Percentiles rank a stretch among this genome's conserved stretches.
phyloP scores from a whole-genome alignment of 2,888 invertebrate species.

The Drosophila setosimentum region DNA sequence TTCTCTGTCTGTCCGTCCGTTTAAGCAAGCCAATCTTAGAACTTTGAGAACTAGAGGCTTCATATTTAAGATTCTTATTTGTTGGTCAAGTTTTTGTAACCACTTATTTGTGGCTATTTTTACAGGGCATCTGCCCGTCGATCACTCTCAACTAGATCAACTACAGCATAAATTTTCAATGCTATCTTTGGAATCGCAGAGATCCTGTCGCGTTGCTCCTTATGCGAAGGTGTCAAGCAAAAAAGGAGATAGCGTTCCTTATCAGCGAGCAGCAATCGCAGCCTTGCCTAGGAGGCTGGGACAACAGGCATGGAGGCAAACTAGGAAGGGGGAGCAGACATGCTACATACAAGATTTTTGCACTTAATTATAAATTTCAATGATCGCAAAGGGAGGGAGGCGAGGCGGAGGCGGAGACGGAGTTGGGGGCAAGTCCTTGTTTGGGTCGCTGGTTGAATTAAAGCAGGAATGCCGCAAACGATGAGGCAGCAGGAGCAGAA shows the following conservation, averaged over 20 bases:
- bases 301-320: background rate
- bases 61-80: background rate
- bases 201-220: slow-evolving; percentile 32
- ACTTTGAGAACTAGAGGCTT: background rate
- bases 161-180: background rate
- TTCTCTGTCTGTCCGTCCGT: no score
- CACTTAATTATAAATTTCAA: slow-evolving; percentile 78
- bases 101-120: background rate
- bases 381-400: slow-evolving; percentile 58
- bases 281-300: slow-evolving; percentile 17
- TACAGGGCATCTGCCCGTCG: background rate
- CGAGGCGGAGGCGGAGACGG: slow-evolving; percentile 2
- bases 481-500: slow-evolving; percentile 14
- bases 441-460: slow-evolving; percentile 73
- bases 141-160: slow-evolving; percentile 3
- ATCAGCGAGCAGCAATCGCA: slow-evolving; percentile 34
- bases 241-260: slow-evolving; percentile 18
- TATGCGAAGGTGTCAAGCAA: slow-evolving; percentile 32
- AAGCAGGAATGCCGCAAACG: slow-evolving; percentile 79
- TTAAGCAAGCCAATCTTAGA: no score
- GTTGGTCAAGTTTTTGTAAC: background rate
- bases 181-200: slow-evolving; percentile 42
- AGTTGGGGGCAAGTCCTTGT: slow-evolving; percentile 72
- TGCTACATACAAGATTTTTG: slow-evolving; percentile 64
- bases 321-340: background rate